Evolutionary conservation across 1,140 invertebrate species (phyloP).

Genomic region (Lutraria rhynchaena): DNA sequence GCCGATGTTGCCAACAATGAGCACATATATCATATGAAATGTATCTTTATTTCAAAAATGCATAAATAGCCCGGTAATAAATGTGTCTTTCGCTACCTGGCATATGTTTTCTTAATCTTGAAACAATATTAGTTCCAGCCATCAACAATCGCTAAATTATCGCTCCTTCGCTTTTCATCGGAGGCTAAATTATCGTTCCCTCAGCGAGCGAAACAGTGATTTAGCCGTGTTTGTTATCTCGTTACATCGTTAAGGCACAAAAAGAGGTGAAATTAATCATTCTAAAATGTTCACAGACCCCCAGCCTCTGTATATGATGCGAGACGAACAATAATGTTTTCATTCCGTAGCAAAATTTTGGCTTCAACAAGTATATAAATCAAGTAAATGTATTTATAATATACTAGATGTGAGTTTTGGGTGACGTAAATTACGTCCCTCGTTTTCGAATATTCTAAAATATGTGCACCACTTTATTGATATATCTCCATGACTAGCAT

Average conservation of each 20-base stretch:
- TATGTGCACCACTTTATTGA: too few species aligned
- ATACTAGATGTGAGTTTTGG: not conserved
- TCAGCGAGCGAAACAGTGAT: conserved; percentile 11
- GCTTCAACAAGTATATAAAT: conserved; percentile 37
- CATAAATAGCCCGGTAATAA: conserved; percentile 38
- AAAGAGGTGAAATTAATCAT: conserved; percentile 52
- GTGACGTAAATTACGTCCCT: too few species aligned
- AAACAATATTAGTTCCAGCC: conserved; percentile 58
- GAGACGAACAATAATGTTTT: conserved; percentile 54
- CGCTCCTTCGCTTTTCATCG: conserved; percentile 41
- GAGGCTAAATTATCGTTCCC: conserved; percentile 43
- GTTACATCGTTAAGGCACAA: conserved; percentile 48
- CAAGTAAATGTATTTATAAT: conserved; percentile 33
- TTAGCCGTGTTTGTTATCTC: conserved; percentile 25
- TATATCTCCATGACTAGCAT: too few species aligned
- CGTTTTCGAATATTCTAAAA: too few species aligned
- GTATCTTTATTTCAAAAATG: conserved; percentile 13
- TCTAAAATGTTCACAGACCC: conserved; percentile 34
- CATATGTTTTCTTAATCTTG: conserved; percentile 53
- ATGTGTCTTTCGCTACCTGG: conserved; percentile 41
- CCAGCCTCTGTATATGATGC: conserved; percentile 20
- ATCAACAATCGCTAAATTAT: conserved; percentile 49
- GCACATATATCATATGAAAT: not conserved
- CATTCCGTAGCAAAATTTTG: conserved; percentile 47
- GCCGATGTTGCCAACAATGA: not conserved